Percentiles rank a stretch among this genome's conserved stretches.
These are phyloP conservation scores for Anticlea derivata DNA, from an alignment of 2,888 invertebrate species.

Conservation along the genomic window DNA sequence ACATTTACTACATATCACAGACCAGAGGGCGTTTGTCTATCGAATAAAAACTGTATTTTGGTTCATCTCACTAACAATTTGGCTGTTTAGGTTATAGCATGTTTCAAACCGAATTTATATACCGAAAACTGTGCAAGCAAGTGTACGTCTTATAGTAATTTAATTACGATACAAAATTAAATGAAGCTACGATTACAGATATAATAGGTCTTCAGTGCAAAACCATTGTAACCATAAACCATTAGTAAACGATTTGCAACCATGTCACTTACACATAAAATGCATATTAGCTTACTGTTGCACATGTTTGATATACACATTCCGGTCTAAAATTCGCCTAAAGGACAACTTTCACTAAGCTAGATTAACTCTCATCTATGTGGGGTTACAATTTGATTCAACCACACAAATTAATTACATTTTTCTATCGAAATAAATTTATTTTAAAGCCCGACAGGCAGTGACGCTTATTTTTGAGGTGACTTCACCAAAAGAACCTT, in stretches of 20 bases:
- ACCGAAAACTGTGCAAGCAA: not conserved
- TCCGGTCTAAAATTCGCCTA: conserved; percentile 11
- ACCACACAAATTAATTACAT: conserved; percentile 23
- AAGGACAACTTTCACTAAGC: conserved; percentile 4
- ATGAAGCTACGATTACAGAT: not conserved
- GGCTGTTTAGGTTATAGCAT: conserved; percentile 54
- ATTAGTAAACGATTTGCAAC: conserved; percentile 2
- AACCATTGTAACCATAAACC: not conserved
- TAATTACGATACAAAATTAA: conserved; percentile 6
- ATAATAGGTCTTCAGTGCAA: not conserved
- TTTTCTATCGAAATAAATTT: not conserved
- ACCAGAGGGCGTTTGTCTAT: conserved; percentile 45
- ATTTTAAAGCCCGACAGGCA: not conserved
- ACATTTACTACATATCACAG: conserved; percentile 60
- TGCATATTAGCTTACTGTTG: not conserved
- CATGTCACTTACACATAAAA: not conserved
- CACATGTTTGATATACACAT: not conserved
- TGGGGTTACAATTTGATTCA: conserved; percentile 28
- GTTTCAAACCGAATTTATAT: conserved; percentile 8
- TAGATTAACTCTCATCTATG: conserved; percentile 1
- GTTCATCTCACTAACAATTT: conserved; percentile 53
- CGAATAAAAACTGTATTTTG: conserved; percentile 24
- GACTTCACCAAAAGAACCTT: too few species aligned
- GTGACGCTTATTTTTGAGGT: not conserved
- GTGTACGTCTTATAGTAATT: not conserved